A percentile compares a stretch with the other conserved stretches of the same genome.
Evolutionary conservation across 2,113 vertebrate species (phyloP).

Genomic region (Dermatemys mawii): DNA sequence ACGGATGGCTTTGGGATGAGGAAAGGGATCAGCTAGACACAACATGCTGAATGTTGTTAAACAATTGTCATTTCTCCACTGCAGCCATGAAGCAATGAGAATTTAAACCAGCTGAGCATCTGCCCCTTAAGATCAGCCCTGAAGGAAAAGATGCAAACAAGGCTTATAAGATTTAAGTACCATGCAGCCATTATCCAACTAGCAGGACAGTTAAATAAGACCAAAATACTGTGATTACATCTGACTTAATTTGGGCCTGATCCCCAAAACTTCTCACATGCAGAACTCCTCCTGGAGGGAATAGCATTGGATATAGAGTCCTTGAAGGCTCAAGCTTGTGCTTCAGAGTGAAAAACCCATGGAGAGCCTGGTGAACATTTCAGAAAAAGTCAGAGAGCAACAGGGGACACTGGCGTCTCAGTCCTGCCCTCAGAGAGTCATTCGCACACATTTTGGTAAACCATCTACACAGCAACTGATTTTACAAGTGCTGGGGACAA

Average conservation of each 20-base stretch:
- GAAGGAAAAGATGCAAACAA: not conserved
- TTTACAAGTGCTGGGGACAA: not conserved
- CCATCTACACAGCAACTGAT: not conserved
- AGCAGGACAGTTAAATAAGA: not conserved
- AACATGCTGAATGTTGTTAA: not conserved
- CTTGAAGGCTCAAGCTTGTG: not conserved
- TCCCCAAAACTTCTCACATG: not conserved
- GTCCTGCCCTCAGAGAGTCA: not conserved
- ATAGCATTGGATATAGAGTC: not conserved
- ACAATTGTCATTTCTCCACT: not conserved
- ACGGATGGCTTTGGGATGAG: not conserved
- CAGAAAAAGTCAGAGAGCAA: not conserved
- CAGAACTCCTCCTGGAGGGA: not conserved
- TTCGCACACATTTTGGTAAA: not conserved
- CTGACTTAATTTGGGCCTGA: not conserved
- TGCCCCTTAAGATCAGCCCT: not conserved
- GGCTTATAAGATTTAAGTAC: not conserved
- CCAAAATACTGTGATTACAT: fast-evolving
- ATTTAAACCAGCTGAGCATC: not conserved
- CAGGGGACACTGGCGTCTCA: not conserved
- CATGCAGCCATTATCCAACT: not conserved
- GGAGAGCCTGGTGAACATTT: not conserved
- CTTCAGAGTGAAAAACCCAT: not conserved
- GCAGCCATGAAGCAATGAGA: not conserved
- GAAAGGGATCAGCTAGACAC: not conserved